These are phyloP conservation scores for Theocolax elegans DNA, from an alignment of 1,140 invertebrate genomes.

Conservation along the genomic window DNA sequence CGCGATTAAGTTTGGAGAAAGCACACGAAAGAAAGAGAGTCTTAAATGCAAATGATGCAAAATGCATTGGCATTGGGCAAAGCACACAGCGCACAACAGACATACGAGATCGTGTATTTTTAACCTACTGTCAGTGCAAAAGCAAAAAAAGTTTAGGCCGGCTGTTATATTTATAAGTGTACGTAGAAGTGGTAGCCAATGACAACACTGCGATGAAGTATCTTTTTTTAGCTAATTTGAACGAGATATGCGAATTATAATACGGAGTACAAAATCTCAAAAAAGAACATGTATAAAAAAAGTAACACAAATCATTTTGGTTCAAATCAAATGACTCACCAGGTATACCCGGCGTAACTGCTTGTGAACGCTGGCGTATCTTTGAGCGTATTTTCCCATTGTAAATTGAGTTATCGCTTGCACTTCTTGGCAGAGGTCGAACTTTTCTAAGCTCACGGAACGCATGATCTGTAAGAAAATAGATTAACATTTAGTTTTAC, in stretches of 20 bases:
- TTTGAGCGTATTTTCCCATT: constrained; percentile 58
- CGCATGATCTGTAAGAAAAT: constrained; percentile 55
- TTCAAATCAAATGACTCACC: constrained; percentile 50
- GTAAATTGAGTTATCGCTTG: constrained; percentile 64
- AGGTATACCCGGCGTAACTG: constrained; percentile 56
- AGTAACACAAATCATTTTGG: not conserved
- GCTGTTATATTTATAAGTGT: constrained; percentile 33
- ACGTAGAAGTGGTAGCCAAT: constrained; percentile 5
- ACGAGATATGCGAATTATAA: not conserved
- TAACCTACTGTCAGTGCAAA: constrained; percentile 45
- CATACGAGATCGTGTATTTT: constrained; percentile 47
- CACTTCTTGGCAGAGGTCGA: constrained; percentile 60
- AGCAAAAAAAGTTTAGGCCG: constrained; percentile 43
- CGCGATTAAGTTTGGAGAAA: constrained; percentile 4
- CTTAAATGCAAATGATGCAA: constrained; percentile 13
- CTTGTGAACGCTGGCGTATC: constrained; percentile 52
- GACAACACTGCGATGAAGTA: constrained; percentile 13
- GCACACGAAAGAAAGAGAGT: too few relatives aligned
- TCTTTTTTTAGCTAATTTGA: not conserved
- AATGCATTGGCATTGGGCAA: constrained; percentile 27
- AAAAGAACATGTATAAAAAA: not conserved
- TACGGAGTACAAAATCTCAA: not conserved
- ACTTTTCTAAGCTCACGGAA: constrained; percentile 59
- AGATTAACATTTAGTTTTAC: too few relatives aligned
- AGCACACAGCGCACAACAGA: constrained; percentile 38